A percentile compares a stretch with the other conserved stretches of the same genome.
Evolutionary conservation across 2,888 invertebrate species (phyloP).

Genomic region (Lamellibrachia satsuma): DNA sequence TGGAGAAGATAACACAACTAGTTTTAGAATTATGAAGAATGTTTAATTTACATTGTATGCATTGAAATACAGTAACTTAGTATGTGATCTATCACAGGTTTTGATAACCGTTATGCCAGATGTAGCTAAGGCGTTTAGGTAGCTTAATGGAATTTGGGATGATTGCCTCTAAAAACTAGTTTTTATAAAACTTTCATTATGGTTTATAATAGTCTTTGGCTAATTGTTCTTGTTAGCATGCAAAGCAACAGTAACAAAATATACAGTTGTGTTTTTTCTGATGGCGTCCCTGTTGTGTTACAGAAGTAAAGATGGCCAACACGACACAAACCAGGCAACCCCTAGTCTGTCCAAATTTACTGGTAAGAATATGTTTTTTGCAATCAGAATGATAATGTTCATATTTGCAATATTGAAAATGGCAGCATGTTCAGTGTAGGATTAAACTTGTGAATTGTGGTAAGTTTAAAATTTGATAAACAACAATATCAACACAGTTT

Average conservation of each 20-base stretch:
- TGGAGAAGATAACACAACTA: no score
- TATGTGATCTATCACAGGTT: background rate
- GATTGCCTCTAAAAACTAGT: background rate
- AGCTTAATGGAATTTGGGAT: no score
- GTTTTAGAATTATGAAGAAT: background rate
- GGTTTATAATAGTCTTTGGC: no score
- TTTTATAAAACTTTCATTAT: no score
- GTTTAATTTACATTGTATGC: background rate
- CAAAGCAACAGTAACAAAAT: background rate
- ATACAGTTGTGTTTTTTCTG: background rate
- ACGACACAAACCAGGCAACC: background rate
- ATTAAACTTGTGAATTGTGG: background rate
- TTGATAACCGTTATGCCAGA: background rate
- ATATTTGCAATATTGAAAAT: background rate
- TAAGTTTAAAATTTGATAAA: background rate
- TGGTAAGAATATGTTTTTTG: background rate
- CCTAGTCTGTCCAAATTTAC: background rate
- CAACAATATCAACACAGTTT: background rate
- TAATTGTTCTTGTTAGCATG: background rate
- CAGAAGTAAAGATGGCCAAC: conserved; percentile 3
- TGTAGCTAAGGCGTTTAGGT: background rate
- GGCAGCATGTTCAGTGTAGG: background rate
- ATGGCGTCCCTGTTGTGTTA: background rate
- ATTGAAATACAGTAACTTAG: background rate
- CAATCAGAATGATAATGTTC: background rate